Conservation (phyloP, 1,140 invertebrate species). For the Holcopasites calliopsidis region DNA sequence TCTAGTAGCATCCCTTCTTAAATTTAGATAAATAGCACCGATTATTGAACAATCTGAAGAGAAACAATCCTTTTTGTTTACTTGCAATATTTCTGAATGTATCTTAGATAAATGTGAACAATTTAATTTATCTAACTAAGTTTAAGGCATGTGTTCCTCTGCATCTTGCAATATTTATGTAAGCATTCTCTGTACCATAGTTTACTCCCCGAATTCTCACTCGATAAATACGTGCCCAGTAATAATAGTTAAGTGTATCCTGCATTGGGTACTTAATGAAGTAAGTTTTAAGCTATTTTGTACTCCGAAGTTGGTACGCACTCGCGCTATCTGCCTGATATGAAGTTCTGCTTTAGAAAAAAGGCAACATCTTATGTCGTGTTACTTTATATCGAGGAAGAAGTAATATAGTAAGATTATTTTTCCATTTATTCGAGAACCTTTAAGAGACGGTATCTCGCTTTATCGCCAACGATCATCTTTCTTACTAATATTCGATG, state of each 20-base stretch:
- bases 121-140: slow-evolving; percentile 25
- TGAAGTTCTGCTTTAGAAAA: slow-evolving; percentile 23
- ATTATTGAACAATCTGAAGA: slow-evolving; percentile 26
- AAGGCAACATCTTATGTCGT: slow-evolving; percentile 15
- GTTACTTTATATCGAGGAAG: slow-evolving; percentile 1
- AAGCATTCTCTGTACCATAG: neutral
- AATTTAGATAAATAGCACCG: slow-evolving; percentile 28
- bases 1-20: neutral
- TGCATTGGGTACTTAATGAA: slow-evolving; percentile 14
- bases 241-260: slow-evolving; percentile 11
- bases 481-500: too few species aligned
- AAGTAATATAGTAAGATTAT: neutral
- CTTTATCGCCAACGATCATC: too few species aligned
- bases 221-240: neutral
- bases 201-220: slow-evolving; percentile 12
- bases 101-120: slow-evolving; percentile 5
- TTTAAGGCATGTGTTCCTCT: slow-evolving; percentile 21
- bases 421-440: neutral
- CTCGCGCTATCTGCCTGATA: slow-evolving; percentile 19
- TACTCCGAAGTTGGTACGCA: slow-evolving; percentile 40
- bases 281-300: slow-evolving; percentile 42
- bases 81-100: slow-evolving; percentile 4
- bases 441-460: too few species aligned
- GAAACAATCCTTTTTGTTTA: slow-evolving; percentile 18
- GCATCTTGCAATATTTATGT: neutral